Conservation (phyloP, 92 coral and sea anemone species). For the Heliopora coerulea region DNA sequence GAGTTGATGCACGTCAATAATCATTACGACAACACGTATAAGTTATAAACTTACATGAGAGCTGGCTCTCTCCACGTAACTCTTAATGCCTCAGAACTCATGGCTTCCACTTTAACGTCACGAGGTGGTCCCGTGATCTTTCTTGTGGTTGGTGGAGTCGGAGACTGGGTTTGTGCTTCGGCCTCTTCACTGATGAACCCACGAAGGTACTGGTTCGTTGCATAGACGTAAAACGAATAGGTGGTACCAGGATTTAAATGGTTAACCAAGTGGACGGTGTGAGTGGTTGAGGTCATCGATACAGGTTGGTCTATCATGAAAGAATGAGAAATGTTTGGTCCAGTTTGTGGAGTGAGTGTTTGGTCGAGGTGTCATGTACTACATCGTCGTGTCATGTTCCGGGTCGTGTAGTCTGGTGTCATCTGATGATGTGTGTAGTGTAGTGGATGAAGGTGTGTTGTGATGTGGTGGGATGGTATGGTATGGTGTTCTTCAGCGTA, state of each 20-base stretch:
- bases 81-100: slow-evolving; percentile 56
- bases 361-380: too few species aligned
- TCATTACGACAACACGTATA: too few species aligned
- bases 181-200: slow-evolving; percentile 45
- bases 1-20: background rate
- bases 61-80: slow-evolving; percentile 73
- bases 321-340: too few species aligned
- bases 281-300: background rate
- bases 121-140: slow-evolving; percentile 55
- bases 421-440: too few species aligned
- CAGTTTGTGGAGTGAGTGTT: too few species aligned
- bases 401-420: too few species aligned
- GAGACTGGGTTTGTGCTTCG: slow-evolving; percentile 33
- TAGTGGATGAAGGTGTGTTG: too few species aligned
- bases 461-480: too few species aligned
- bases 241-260: slow-evolving; percentile 51
- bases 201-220: slow-evolving; percentile 31
- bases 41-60: slow-evolving; percentile 70
- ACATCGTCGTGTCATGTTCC: too few species aligned
- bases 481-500: too few species aligned
- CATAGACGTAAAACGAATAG: slow-evolving; percentile 57
- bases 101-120: slow-evolving; percentile 55
- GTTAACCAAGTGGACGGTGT: slow-evolving; percentile 15
- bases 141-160: slow-evolving; percentile 16
- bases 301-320: too few species aligned